Conservation (phyloP, 1,140 invertebrate species). For the Listronotus bonariensis region DNA sequence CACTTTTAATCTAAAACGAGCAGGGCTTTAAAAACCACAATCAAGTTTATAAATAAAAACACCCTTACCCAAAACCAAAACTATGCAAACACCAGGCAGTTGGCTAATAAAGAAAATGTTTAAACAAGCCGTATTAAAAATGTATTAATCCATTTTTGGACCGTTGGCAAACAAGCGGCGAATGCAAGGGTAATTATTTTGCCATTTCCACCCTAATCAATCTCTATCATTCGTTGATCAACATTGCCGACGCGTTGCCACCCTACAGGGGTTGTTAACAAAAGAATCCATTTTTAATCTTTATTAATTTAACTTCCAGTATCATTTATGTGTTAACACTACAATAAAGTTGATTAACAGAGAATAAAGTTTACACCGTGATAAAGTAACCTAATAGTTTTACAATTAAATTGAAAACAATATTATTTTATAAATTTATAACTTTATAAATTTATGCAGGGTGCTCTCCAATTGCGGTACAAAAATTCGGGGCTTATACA, state of each 20-base stretch:
- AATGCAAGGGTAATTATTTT: conserved; percentile 52
- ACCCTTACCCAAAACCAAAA: conserved; percentile 39
- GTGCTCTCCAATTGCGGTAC: too few relatives aligned
- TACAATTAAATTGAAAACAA: too few relatives aligned
- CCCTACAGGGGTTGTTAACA: conserved; percentile 26
- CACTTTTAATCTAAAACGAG: conserved; percentile 35
- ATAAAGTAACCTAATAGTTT: too few relatives aligned
- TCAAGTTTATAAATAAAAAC: conserved; percentile 38
- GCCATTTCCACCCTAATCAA: conserved; percentile 54
- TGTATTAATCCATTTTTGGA: conserved; percentile 56
- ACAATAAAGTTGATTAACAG: conserved; percentile 3
- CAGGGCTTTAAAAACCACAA: conserved; percentile 42
- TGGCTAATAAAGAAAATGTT: conserved; percentile 51
- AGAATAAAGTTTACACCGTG: too few relatives aligned
- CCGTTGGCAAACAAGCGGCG: conserved; percentile 43
- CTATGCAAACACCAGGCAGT: conserved; percentile 44
- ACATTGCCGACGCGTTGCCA: conserved; percentile 29
- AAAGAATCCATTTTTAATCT: conserved; percentile 29
- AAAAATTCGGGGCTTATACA: too few relatives aligned
- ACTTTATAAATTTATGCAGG: too few relatives aligned
- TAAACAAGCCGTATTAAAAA: conserved; percentile 54
- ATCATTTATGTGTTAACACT: conserved; percentile 48
- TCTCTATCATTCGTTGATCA: conserved; percentile 54
- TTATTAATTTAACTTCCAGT: conserved; percentile 48
- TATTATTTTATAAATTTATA: too few relatives aligned